Evolutionary conservation across 2,797 vertebrate genomes (phyloP), one percentile per base, ranked within the genome.

Genomic region (Melanotaenia boesemani): DNA sequence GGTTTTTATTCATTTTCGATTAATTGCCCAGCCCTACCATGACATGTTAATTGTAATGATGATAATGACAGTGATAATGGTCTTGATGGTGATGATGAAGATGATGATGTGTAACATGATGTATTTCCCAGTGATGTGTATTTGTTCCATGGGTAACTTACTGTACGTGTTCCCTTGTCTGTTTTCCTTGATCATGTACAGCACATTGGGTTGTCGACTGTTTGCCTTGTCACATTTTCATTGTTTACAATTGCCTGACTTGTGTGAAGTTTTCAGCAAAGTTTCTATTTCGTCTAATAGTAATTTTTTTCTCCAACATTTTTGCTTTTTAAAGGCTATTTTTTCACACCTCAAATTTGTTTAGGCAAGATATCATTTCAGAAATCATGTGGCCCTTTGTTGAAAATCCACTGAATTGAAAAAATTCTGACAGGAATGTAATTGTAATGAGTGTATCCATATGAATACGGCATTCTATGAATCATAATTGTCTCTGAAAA

Each of bases 381-480:
- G 18, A 63, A 63, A 74, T 44, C 76, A 67, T 77, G 24, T 32
- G 24, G 20, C 36, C 10, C 55, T 80, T 76, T 82, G 74, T 82
- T 74, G 30, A 6, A 60, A 72, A 65, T 64, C 69, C 60, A 26
- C 46, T 37, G 37, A 83, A 86, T 82, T 57, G 26, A 70, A 70
- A 54, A 58, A 0, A 63, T 39, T 72, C 85, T 85, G 67, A 85
- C 78, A 80, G 72, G 28, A 73, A 69, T 82, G 41, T 75, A 73
- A 82, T 50, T 71, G 70, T 67, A 77, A 80, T 69, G 74, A 82
- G 66, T 24, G 66, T 54, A 83, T 77, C 65, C 56, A 58, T 69
- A 83, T 86, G 60, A 84, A 83, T 84, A 54, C 81, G 84, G 57
- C 81, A 84, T 82, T 74, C 64, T 72, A 37, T 81, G 67, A 76